Base-by-base conservation (phyloP, 2,113 vertebrate species). In the Tringa solitaria region DNA sequence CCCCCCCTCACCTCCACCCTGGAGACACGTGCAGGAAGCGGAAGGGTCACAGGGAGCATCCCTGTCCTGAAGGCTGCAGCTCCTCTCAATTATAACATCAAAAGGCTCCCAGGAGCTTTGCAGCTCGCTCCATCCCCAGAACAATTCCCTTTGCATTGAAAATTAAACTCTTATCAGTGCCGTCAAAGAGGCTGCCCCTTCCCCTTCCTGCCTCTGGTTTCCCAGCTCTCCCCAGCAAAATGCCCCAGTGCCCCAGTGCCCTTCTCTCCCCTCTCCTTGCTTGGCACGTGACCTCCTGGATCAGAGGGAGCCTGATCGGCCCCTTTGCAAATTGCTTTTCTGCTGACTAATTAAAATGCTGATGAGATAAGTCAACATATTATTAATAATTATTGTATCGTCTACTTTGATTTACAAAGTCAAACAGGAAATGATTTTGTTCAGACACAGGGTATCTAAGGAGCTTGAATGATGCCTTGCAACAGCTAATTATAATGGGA, bases 321-420 rank as follows among this genome's bases (percentile, higher is more conserved):
- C 92, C 90, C 94, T 84, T 41, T 96, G 95, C 89, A 94, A 93
- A 97, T 94, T 94, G 84, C 92, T 91, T 95, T 95, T 91, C 87
- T 79, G 79, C 87, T 80, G 74, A 57, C 94, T 96, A 97, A 96
- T 97, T 97, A 96, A 96, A 96, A 91, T 13, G 8, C 91, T 95
- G 95, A 96, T 96, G 96, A 96, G 92, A 93, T 93, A 96, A 96
- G 91, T 96, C 96, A 96, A 96, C 96, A 95, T 91, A 89, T 97
- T 95, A 97, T 92, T 95, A 96, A 95, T 95, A 95, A 95, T 96
- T 95, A 96, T 96, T 95, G 89, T 95, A 82, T 96, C 12, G 1
- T 95, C 96, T 92, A 18, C 94, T 96, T 95, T 96, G 96, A 96
- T 96, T 96, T 94, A 83, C 84, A 50, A 92, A 96, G 93, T 94